phyloP scores from a whole-genome alignment of 2,113 vertebrate species.

The Fukomys damarensis region DNA sequence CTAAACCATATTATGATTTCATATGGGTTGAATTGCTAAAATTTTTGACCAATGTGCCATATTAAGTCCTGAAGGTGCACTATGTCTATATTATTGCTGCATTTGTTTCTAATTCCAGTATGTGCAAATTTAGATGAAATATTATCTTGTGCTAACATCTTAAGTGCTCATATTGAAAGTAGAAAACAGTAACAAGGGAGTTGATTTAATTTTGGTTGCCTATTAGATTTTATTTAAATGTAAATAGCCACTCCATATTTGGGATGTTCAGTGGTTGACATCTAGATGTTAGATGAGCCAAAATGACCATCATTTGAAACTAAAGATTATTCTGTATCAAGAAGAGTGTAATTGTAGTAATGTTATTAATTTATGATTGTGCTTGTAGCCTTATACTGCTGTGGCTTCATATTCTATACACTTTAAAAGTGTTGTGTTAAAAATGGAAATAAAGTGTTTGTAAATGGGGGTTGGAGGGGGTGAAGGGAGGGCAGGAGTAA shows the following conservation, averaged over 20 bases:
- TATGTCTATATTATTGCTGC: constrained; percentile 6
- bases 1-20: neutral
- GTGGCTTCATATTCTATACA: constrained; percentile 2
- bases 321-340: constrained; percentile 38
- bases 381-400: constrained; percentile 21
- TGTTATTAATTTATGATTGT: constrained; percentile 5
- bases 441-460: no score
- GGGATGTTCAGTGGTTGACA: neutral
- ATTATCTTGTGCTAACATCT: constrained; percentile 37
- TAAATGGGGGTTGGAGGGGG: no score
- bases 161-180: constrained; percentile 48
- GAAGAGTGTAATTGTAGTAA: neutral
- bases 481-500: no score
- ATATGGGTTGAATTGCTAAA: constrained; percentile 37
- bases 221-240: neutral
- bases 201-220: constrained; percentile 31
- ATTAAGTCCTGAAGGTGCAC: constrained; percentile 22
- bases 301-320: constrained; percentile 14
- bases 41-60: constrained; percentile 37
- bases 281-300: constrained; percentile 6
- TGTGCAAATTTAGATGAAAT: constrained; percentile 49
- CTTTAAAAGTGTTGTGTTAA: no score
- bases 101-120: constrained; percentile 48
- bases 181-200: constrained; percentile 40
- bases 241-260: constrained; percentile 19